Base-by-base conservation (phyloP, 2,888 invertebrate species). In the Hartigia nigra region DNA sequence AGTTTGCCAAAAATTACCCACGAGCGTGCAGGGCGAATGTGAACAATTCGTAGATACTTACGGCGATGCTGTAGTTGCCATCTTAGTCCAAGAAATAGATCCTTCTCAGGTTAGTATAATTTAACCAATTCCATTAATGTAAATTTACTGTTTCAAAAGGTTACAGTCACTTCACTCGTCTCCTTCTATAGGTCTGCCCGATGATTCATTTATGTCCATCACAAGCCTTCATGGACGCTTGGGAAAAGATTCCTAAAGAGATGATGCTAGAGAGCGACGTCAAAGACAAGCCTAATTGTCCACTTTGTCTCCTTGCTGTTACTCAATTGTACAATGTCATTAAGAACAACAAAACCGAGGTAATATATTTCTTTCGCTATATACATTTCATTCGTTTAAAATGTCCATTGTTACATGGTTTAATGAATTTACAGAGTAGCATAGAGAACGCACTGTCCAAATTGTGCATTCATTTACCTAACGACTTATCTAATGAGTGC, bases 241-340 rank as follows among this genome's bases (percentile, higher is more conserved):
- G 86, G 84, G 81, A 87, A 31, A 80, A 85, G 79, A 81, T 90
- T 80, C 87, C 89, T 72, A 90, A 91, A 75, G 93, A 93, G 77
- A 92, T 94, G 80, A 92, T 93, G 84, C 90, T 93, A 80, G 86
- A 88, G 81, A 91, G 91, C 77, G 92, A 93, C 86, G 88, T 92
- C 0, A 91, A 92, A 34, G 94, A 95, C 76, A 95, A 95, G 85
- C 93, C 94, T 31, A 95, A 94, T 86, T 97, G 98, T 88, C 96
- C 97, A 1, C 92, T 98, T 12, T 98, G 98, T 88, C 93, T 98
- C 80, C 95, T 97, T 90, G 96, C 96, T 4, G 94, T 98, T 0
- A 93, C 95, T 79, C 94, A 96, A 91, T 92, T 97, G n/a, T 95
- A 96, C 88, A 92, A 94, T 69, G 93, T 94, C 91, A 93, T 97